Conservation (phyloP, 2,113 vertebrate species). For the Callipepla californica region DNA sequence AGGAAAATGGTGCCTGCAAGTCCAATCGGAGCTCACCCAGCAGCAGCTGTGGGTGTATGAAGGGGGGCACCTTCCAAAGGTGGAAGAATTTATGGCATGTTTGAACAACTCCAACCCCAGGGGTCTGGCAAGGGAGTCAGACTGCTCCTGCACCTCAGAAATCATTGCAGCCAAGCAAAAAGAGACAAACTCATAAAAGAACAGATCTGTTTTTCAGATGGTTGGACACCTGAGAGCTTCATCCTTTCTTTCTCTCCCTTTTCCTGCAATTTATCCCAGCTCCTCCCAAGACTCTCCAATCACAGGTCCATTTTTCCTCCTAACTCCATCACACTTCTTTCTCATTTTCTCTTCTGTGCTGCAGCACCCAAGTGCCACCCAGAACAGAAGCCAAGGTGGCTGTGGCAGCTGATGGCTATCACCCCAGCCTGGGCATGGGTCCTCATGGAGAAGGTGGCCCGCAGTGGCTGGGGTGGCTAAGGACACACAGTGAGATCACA, state of each 20-base stretch:
- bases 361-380: not conserved
- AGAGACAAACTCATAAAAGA: not conserved
- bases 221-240: not conserved
- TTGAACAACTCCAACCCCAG: not conserved
- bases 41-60: not conserved
- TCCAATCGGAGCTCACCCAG: not conserved
- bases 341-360: not conserved
- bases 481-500: conserved; percentile 7
- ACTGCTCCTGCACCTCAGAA: not conserved
- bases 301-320: not conserved
- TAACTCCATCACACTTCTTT: not conserved
- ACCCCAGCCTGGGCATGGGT: not conserved
- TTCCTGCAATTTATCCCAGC: not conserved
- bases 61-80: not conserved
- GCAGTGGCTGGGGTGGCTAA: not conserved
- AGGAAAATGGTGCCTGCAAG: not conserved
- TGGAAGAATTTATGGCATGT: not conserved
- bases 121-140: not conserved
- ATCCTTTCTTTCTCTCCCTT: not conserved
- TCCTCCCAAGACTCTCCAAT: not conserved
- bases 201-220: not conserved
- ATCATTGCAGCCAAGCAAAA: not conserved
- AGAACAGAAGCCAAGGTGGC: not conserved
- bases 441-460: not conserved
- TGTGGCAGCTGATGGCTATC: not conserved